Percentiles rank a stretch among this genome's conserved stretches.
Conservation (phyloP, 2,113 vertebrate genomes). For the Crotalus viridis region DNA sequence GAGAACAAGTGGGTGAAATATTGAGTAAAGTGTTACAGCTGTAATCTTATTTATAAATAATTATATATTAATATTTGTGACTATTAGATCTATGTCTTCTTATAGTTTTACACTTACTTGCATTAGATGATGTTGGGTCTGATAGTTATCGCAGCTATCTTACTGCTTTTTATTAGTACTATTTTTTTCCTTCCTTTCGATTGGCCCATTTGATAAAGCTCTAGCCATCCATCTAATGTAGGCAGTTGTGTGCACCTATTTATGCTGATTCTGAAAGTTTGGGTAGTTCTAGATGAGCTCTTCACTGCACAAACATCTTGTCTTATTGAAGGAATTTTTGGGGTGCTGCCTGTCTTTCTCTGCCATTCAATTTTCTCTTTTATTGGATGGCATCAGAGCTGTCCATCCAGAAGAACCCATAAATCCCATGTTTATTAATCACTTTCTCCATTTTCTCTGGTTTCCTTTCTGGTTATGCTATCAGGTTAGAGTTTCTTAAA, state of each 20-base stretch:
- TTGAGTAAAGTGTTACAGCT: background rate
- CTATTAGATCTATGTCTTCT: background rate
- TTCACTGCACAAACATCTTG: background rate
- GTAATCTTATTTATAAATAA: background rate
- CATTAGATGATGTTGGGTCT: background rate
- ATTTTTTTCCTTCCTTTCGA: background rate
- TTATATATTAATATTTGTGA: background rate
- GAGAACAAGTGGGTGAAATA: background rate
- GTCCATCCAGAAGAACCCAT: background rate
- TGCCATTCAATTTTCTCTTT: background rate
- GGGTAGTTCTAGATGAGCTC: background rate
- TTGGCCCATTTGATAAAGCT: background rate
- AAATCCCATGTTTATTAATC: background rate
- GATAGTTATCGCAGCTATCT: background rate
- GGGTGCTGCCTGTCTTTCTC: background rate
- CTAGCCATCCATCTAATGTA: background rate
- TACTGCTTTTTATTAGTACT: background rate
- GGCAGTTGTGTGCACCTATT: background rate
- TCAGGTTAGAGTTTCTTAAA: background rate
- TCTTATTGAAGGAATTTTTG: background rate
- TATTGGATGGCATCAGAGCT: background rate
- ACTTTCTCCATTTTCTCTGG: background rate
- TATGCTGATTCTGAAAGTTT: background rate
- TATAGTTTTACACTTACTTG: background rate
- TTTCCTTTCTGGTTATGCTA: background rate